These are phyloP conservation scores for Parnassius orleans DNA, from an alignment of 2,888 invertebrate genomes.

Conservation along the genomic window DNA sequence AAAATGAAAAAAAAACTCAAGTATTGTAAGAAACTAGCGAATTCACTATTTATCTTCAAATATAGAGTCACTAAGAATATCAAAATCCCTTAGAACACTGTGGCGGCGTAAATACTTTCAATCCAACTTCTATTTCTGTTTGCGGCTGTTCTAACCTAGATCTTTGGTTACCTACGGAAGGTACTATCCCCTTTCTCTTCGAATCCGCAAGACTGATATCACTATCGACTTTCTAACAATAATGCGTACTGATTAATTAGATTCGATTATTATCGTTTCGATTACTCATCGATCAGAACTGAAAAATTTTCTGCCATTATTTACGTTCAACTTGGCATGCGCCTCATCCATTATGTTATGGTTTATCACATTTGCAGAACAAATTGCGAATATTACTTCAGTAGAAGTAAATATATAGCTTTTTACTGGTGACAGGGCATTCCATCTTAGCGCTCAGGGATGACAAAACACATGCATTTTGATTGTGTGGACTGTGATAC, in stretches of 20 bases:
- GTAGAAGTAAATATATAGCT: background rate
- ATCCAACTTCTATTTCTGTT: constrained; percentile 44
- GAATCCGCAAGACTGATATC: constrained; percentile 52
- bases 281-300: constrained; percentile 54
- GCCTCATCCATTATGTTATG: constrained; percentile 38
- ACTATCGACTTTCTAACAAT: constrained; percentile 69
- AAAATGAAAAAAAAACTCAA: too few species aligned
- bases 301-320: constrained; percentile 32
- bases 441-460: too few species aligned
- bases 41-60: too few species aligned
- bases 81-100: constrained; percentile 1
- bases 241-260: constrained; percentile 77
- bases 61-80: background rate
- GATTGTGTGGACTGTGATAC: too few species aligned
- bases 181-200: constrained; percentile 69
- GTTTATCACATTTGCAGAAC: constrained; percentile 32
- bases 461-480: too few species aligned
- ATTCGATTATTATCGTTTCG: constrained; percentile 63
- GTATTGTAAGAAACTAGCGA: too few species aligned
- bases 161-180: constrained; percentile 47
- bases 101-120: constrained; percentile 40
- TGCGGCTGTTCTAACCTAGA: constrained; percentile 50
- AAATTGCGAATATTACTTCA: constrained; percentile 16
- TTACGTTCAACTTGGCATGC: constrained; percentile 35
- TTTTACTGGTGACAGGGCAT: too few species aligned